Conservation (phyloP, 2,113 vertebrate genomes). For the Lepus timidus region DNA sequence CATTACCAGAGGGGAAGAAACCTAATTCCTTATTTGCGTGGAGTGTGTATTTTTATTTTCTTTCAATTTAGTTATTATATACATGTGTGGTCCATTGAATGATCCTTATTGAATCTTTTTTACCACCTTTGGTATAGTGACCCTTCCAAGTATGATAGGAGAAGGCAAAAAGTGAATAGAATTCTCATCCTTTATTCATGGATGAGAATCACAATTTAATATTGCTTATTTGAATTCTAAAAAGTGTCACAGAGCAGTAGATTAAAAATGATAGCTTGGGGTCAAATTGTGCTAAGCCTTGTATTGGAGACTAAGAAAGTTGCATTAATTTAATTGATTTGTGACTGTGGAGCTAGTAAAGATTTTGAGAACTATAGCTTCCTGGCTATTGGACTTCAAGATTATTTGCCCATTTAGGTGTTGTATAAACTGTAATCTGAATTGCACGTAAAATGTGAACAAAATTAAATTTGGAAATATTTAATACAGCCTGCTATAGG, state of each 20-base stretch:
- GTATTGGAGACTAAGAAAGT: neutral
- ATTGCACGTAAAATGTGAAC: neutral
- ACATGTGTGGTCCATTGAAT: neutral
- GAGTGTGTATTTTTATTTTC: neutral
- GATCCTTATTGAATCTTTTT: neutral
- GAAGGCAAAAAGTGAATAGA: neutral
- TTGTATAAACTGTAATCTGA: neutral
- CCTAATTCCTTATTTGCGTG: neutral
- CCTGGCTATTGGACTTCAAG: neutral
- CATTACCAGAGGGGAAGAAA: too few relatives aligned
- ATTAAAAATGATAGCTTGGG: neutral
- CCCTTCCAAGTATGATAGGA: neutral
- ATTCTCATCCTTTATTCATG: neutral
- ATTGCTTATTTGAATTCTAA: conserved; percentile 15
- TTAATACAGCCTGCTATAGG: neutral
- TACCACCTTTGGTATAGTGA: neutral
- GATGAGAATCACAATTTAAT: neutral
- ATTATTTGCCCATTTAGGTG: neutral
- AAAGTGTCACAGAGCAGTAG: neutral
- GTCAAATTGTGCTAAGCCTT: neutral
- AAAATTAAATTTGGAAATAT: neutral
- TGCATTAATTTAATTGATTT: neutral
- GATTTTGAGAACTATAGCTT: neutral
- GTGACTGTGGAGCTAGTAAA: neutral
- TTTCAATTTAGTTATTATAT: neutral